These are phyloP conservation scores for Bubo scandiacus DNA, from an alignment of 2,113 vertebrate species.

Conservation along the genomic window DNA sequence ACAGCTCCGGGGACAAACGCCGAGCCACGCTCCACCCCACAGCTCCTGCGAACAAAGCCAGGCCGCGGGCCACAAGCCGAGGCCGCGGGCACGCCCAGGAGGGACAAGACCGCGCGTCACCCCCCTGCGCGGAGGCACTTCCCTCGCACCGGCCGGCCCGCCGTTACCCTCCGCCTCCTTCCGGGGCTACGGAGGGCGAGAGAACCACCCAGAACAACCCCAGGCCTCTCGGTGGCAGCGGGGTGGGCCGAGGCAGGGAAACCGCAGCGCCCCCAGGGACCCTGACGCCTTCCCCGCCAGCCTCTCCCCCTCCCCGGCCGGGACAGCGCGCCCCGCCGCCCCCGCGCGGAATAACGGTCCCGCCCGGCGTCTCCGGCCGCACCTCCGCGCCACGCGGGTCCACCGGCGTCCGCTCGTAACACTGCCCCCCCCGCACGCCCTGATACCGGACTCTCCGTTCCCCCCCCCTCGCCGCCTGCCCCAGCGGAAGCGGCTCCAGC, in stretches of 20 bases:
- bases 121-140: no score
- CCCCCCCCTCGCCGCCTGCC: background rate
- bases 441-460: background rate
- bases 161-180: no score
- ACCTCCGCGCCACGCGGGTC: accelerated
- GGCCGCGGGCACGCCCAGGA: background rate
- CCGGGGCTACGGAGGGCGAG: no score
- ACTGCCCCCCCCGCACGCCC: accelerated
- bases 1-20: background rate
- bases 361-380: background rate
- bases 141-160: no score
- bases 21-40: background rate
- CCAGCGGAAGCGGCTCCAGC: background rate
- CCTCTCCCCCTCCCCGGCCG: no score
- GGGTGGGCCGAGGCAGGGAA: background rate
- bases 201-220: no score
- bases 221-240: background rate
- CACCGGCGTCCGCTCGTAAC: background rate
- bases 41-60: background rate
- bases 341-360: background rate
- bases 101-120: no score
- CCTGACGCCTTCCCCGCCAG: no score
- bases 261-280: background rate
- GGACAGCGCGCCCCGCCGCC: background rate
- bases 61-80: background rate